Evolutionary conservation across 1,140 invertebrate genomes (phyloP).

Genomic region (Aphidius gifuensis): DNA sequence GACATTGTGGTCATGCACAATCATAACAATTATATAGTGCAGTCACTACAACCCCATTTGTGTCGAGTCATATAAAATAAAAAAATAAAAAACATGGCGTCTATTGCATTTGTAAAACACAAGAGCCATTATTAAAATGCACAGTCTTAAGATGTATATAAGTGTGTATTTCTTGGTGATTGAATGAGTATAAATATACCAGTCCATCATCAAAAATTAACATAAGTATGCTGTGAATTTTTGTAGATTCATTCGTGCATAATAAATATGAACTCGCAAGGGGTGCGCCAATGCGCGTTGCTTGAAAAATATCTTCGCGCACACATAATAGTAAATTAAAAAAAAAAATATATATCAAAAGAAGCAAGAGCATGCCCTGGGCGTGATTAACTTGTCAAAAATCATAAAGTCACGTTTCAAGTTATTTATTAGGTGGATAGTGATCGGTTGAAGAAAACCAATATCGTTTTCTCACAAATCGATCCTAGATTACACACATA

Average conservation of each 20-base stretch:
- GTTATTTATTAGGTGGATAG: constrained; percentile 44
- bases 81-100: too few relatives aligned
- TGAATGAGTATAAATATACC: too few relatives aligned
- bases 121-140: too few relatives aligned
- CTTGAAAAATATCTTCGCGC: background rate
- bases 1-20: too few relatives aligned
- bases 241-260: constrained; percentile 2
- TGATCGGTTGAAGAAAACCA: constrained; percentile 6
- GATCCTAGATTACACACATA: background rate
- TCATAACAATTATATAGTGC: too few relatives aligned
- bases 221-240: constrained; percentile 47
- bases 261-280: background rate
- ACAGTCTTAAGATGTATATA: too few relatives aligned
- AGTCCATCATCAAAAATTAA: constrained; percentile 33
- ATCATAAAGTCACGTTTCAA: constrained; percentile 48
- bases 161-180: too few relatives aligned
- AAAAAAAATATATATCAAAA: constrained; percentile 8
- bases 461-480: background rate
- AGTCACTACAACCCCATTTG: too few relatives aligned
- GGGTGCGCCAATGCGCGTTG: too few relatives aligned
- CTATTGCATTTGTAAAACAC: too few relatives aligned
- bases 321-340: background rate
- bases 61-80: too few relatives aligned
- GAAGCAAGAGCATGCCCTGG: constrained; percentile 9
- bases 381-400: constrained; percentile 53